phyloP scores from a whole-genome alignment of 2,113 vertebrate genomes.

The Channa maculata region DNA sequence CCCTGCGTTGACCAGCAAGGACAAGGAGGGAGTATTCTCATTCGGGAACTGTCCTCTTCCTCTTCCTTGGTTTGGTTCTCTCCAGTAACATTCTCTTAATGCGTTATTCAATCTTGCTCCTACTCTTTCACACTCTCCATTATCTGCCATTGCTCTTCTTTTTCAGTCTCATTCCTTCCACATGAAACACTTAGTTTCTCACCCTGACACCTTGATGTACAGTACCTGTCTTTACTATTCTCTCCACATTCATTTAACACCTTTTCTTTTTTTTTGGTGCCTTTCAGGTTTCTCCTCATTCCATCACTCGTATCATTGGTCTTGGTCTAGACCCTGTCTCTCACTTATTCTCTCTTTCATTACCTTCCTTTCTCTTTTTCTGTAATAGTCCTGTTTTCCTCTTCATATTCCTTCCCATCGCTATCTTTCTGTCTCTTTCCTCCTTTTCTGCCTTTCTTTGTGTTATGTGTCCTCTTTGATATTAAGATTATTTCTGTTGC shows the following conservation, averaged over 20 bases:
- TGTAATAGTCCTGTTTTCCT: background rate
- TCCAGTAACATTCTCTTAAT: background rate
- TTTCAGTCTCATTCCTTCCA: background rate
- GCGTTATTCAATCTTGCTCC: slow-evolving; percentile 1
- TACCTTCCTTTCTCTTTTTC: background rate
- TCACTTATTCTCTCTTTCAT: slow-evolving; percentile 17
- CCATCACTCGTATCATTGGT: slow-evolving; percentile 24
- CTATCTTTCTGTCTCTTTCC: background rate
- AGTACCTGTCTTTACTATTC: background rate
- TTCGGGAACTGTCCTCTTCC: slow-evolving; percentile 24
- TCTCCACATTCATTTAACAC: background rate
- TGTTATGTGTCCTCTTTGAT: background rate
- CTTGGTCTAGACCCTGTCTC: background rate
- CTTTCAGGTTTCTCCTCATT: slow-evolving; percentile 20
- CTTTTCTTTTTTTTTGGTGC: background rate
- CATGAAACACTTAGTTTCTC: background rate
- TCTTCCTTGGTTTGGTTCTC: slow-evolving; percentile 24
- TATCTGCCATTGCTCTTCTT: background rate
- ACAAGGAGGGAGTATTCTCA: slow-evolving; percentile 22
- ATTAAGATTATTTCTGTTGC: slow-evolving; percentile 13
- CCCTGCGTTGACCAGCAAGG: slow-evolving; percentile 32
- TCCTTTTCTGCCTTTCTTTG: background rate
- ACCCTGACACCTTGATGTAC: background rate
- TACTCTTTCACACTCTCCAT: background rate
- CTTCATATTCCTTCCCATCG: slow-evolving; percentile 7